Conservation (phyloP, 2,113 vertebrate genomes). For the Gila orcuttii region DNA sequence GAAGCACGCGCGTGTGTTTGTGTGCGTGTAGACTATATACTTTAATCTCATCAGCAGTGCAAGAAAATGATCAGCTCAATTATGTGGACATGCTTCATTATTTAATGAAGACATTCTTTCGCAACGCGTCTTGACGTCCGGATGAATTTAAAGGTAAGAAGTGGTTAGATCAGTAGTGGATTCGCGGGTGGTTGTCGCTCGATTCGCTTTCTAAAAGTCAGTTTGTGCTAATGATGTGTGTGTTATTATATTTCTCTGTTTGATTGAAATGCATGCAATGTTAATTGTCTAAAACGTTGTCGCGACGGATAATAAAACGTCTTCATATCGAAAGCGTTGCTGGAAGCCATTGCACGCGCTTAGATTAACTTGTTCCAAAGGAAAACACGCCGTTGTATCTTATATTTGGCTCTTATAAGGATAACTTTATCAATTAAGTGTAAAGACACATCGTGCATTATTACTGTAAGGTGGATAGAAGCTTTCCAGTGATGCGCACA, state of each 20-base stretch:
- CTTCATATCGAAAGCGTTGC: conserved; percentile 71
- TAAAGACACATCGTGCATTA: not conserved
- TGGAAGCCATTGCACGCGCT: conserved; percentile 79
- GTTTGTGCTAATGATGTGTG: conserved; percentile 73
- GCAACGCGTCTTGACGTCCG: conserved; percentile 86
- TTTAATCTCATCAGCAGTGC: conserved; percentile 35
- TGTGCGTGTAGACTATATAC: not conserved
- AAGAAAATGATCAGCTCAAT: conserved; percentile 94
- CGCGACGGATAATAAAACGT: conserved; percentile 76
- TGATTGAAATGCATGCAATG: conserved; percentile 87
- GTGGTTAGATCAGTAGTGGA: conserved; percentile 71
- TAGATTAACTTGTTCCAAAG: conserved; percentile 77
- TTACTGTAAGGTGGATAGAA: conserved; percentile 3
- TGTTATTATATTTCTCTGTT: conserved; percentile 79
- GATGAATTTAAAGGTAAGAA: conserved; percentile 88
- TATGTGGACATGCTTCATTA: conserved; percentile 95
- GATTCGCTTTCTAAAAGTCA: conserved; percentile 69
- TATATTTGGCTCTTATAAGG: not conserved
- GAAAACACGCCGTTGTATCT: conserved; percentile 22
- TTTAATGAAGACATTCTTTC: conserved; percentile 92
- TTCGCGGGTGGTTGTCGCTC: conserved; percentile 59
- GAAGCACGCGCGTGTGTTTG: conserved; percentile 74
- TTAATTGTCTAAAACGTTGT: conserved; percentile 88
- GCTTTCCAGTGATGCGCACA: conserved; percentile 43
- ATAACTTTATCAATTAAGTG: conserved; percentile 7